Percentiles rank a stretch among this genome's conserved stretches.
These are phyloP conservation scores for Alouatta palliata DNA, from an alignment of 2,113 vertebrate species.

Conservation along the genomic window DNA sequence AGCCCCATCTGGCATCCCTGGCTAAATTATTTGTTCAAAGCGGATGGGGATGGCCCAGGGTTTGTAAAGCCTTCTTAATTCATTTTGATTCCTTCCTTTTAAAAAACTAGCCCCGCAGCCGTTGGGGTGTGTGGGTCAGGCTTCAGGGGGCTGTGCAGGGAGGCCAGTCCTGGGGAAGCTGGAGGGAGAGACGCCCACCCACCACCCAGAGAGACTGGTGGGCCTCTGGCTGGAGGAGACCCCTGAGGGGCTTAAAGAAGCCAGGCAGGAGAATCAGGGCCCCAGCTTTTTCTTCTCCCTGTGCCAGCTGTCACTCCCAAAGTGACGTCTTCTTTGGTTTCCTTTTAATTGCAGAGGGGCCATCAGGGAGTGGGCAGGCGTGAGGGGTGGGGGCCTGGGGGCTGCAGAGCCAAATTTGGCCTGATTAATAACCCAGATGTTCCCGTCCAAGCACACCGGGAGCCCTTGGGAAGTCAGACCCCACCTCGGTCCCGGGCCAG, in stretches of 20 bases:
- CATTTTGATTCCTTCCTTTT: not conserved
- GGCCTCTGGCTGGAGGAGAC: not conserved
- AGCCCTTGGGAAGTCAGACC: not conserved
- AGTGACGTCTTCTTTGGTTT: not conserved
- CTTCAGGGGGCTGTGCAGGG: not conserved
- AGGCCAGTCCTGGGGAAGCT: not conserved
- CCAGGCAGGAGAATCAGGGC: not conserved
- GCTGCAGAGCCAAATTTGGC: not conserved
- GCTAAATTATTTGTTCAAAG: not conserved
- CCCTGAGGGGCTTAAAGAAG: no score
- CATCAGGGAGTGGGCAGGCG: not conserved
- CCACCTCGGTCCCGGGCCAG: not conserved
- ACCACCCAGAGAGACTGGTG: not conserved
- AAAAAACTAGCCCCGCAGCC: not conserved
- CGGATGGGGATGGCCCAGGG: not conserved
- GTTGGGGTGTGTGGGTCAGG: not conserved
- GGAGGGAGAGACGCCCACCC: not conserved
- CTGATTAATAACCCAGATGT: not conserved
- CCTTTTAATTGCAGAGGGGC: not conserved
- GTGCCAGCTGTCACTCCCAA: not conserved
- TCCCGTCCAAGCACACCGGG: not conserved
- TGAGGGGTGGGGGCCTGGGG: not conserved
- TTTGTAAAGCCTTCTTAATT: not conserved
- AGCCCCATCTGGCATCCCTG: rapidly evolving
- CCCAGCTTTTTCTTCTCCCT: not conserved